phyloP scores from a whole-genome alignment of 2,888 invertebrate species.

The Drosophila ezoana region DNA sequence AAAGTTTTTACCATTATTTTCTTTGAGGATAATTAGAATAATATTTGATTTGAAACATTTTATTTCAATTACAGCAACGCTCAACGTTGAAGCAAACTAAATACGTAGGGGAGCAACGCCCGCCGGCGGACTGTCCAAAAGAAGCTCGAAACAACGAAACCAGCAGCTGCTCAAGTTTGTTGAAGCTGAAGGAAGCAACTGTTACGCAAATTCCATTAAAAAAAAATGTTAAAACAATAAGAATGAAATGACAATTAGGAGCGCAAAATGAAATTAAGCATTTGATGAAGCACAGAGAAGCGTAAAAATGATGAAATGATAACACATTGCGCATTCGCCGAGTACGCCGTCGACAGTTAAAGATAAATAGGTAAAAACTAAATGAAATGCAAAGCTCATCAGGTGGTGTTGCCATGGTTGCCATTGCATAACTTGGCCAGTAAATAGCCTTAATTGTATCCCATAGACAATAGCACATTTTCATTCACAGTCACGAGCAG shows the following conservation, averaged over 20 bases:
- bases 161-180: conserved; percentile 59
- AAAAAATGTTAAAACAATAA: conserved; percentile 57
- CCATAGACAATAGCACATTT: conserved; percentile 31
- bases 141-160: conserved; percentile 35
- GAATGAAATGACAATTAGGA: conserved; percentile 67
- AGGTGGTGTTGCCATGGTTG: conserved; percentile 32
- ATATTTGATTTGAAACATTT: conserved; percentile 80
- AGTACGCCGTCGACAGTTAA: conserved; percentile 16
- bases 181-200: conserved; percentile 48
- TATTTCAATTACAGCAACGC: conserved; percentile 73
- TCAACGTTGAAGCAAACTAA: conserved; percentile 49
- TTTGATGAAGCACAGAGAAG: conserved; percentile 63
- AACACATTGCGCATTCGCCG: conserved; percentile 43
- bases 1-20: conserved; percentile 72
- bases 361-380: conserved; percentile 46
- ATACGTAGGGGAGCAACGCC: conserved; percentile 56
- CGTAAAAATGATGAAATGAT: conserved; percentile 74
- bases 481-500: background rate
- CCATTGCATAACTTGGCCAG: conserved; percentile 45
- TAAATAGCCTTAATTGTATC: conserved; percentile 50
- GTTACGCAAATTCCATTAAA: conserved; percentile 36
- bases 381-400: conserved; percentile 59
- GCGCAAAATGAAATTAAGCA: conserved; percentile 62
- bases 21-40: conserved; percentile 75
- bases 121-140: conserved; percentile 54